Evolutionary conservation across 1,140 invertebrate genomes (phyloP), one percentile per base, ranked within the genome.

Genomic region (Euwallacea similis): DNA sequence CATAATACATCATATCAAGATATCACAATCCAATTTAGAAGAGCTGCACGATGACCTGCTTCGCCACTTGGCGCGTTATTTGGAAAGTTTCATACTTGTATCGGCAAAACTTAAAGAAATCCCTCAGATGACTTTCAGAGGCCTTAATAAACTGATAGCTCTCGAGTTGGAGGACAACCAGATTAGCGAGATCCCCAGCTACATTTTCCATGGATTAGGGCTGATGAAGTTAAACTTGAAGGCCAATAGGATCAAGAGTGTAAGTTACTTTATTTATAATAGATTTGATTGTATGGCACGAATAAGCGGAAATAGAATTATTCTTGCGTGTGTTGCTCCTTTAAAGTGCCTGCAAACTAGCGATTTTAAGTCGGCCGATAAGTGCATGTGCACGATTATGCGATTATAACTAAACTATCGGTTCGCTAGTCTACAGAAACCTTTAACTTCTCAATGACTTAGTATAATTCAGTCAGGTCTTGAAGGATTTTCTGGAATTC

Each of bases 121-220:
- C 59, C 94, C 94, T 0, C 91, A 93, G 76, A 91, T 90, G 76
- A 89, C 93, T 0, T 84, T 96, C 16, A 87, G 88, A 4, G 87
- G 88, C 7, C 84, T 96, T 72, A 84, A 86, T n/a, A 89, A 89
- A 75, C 81, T 96, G 10, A 88, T 88, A 13, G 87, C 88, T 0
- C 82, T 97, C 42, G 92, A 96, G 79, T 86, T 97, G 13, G 93
- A 94, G 78, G 88, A 89, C 63, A 96, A 96, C 80, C 85, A 91
- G 75, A 93, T 96, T 53, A 86, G 87, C 44, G 90, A 93, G 72
- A 85, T 97, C 43, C 89, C 91, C 0, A 92, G 91, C 76, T 95
- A 95, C 78, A 91, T 90, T 73, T 95, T 96, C 79, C 94, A 93
- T 77, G 93, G 92, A 0, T 83, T 96, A 68, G 88, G 89, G 16